Conservation (phyloP, 2,888 invertebrate species). For the Nasonovia ribisnigri region DNA sequence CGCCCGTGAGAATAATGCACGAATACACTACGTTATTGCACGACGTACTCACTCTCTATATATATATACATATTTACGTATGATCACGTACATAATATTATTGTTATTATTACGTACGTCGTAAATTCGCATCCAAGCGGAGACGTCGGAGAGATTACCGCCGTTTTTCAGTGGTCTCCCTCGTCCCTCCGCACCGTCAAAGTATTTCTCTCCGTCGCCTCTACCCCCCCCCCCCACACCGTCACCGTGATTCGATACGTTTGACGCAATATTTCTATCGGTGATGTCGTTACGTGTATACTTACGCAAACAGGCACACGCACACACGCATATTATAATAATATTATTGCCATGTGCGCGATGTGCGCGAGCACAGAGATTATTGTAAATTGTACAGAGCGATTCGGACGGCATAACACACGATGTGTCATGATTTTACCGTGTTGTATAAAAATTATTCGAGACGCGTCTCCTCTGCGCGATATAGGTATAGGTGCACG, state of each 20-base stretch:
- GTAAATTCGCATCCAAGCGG: not conserved
- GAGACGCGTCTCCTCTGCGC: not conserved
- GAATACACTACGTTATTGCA: not conserved
- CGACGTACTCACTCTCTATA: not conserved
- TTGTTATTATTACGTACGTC: slow-evolving; percentile 10
- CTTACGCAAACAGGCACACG: not conserved
- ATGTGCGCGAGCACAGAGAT: not conserved
- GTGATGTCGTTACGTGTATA: not conserved
- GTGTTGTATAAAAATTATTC: not conserved
- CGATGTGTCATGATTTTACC: too few relatives aligned
- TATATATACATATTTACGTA: not conserved
- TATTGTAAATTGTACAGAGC: not conserved
- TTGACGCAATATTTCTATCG: not conserved
- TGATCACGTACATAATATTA: not conserved
- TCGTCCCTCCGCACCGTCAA: too few relatives aligned
- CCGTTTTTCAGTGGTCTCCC: not conserved
- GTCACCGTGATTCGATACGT: not conserved
- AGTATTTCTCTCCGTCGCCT: not conserved
- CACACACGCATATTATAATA: not conserved
- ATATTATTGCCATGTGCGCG: not conserved
- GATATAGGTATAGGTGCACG: too few relatives aligned
- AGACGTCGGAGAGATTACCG: slow-evolving; percentile 5
- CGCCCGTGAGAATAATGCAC: not conserved
- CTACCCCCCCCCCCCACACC: too few relatives aligned
- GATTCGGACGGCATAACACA: too few relatives aligned